A percentile compares a stretch with the other conserved stretches of the same genome.
Conservation (phyloP, 2,797 vertebrate genomes). For the Ambastaia sidthimunki region DNA sequence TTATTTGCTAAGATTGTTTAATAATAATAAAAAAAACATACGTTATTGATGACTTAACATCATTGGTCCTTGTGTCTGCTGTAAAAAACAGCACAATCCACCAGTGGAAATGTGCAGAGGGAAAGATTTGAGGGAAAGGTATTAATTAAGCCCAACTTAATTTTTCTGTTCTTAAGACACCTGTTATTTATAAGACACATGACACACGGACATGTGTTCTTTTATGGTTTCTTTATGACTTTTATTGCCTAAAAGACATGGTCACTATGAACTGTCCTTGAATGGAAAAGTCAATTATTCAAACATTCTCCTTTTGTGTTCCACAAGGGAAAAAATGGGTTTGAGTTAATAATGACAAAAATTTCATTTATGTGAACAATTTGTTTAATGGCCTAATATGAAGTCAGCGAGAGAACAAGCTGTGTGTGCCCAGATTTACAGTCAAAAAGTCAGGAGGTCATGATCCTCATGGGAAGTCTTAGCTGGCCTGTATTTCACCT, state of each 20-base stretch:
- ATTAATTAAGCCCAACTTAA: no score
- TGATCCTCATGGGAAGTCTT: conserved; percentile 7
- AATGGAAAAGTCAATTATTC: background rate
- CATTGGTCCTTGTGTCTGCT: background rate
- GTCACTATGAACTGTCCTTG: background rate
- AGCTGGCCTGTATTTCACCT: conserved; percentile 41
- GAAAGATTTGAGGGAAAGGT: no score
- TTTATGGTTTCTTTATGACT: background rate
- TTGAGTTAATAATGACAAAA: background rate
- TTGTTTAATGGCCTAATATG: background rate
- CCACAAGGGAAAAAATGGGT: background rate
- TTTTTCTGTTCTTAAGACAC: background rate
- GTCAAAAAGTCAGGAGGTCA: conserved; percentile 12
- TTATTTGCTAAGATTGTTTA: background rate
- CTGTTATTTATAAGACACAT: background rate
- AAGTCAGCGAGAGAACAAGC: background rate
- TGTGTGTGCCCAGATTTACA: conserved; percentile 27
- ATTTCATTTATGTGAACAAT: background rate
- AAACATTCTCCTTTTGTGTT: background rate
- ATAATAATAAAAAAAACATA: background rate
- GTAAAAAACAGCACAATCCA: background rate
- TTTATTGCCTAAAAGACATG: background rate
- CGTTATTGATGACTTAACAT: background rate
- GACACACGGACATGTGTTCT: background rate
- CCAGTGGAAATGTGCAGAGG: background rate